These are phyloP conservation scores for Anastrepha obliqua DNA, from an alignment of 1,140 invertebrate genomes.

Conservation along the genomic window DNA sequence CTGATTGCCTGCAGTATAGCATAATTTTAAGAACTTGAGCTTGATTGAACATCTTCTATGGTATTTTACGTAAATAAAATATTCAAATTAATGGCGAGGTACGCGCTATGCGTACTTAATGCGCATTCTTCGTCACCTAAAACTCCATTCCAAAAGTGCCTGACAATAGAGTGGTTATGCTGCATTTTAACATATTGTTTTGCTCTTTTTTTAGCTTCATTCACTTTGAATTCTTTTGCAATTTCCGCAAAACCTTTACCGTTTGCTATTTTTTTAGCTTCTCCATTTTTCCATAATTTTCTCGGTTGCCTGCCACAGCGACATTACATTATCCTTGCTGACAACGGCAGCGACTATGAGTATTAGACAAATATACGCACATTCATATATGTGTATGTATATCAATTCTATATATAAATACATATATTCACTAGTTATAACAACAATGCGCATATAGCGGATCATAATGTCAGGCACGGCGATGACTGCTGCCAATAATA, in stretches of 20 bases:
- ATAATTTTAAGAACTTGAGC: not conserved
- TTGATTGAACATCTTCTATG: slow-evolving; percentile 3
- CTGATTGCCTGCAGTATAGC: not conserved
- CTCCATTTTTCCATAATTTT: not conserved
- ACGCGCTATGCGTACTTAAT: slow-evolving; percentile 31
- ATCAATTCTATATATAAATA: not conserved
- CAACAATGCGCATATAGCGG: not conserved
- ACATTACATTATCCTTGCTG: slow-evolving; percentile 33
- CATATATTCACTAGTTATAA: not conserved
- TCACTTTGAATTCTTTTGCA: slow-evolving; percentile 15
- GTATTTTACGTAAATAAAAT: slow-evolving; percentile 49
- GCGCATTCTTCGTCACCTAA: not conserved
- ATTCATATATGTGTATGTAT: not conserved
- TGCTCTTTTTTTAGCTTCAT: slow-evolving; percentile 21
- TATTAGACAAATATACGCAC: not conserved
- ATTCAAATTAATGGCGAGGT: slow-evolving; percentile 48
- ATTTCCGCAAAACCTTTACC: not conserved
- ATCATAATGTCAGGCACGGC: slow-evolving; percentile 18
- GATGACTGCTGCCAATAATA: slow-evolving; percentile 49
- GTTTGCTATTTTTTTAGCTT: not conserved
- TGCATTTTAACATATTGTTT: slow-evolving; percentile 1
- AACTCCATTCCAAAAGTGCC: not conserved
- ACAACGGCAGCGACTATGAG: not conserved
- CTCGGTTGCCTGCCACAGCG: not conserved
- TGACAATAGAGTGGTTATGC: not conserved